A percentile compares a stretch with the other conserved stretches of the same genome.
These are phyloP conservation scores for Parazoanthus darwini DNA, from an alignment of 92 coral and sea anemone species.

Conservation along the genomic window DNA sequence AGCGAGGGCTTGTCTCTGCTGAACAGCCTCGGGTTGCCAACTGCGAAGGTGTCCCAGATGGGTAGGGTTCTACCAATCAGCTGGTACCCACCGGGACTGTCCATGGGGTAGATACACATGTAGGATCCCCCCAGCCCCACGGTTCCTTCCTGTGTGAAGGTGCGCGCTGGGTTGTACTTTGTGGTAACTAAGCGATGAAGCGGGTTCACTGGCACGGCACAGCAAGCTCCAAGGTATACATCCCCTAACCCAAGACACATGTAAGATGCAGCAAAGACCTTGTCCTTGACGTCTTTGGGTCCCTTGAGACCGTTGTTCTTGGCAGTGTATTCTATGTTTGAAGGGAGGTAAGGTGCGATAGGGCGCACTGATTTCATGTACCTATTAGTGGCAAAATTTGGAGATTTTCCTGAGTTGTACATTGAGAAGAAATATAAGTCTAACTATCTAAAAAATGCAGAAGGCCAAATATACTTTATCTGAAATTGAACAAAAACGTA, in stretches of 20 bases:
- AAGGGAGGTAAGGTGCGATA: conserved; percentile 67
- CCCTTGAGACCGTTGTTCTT: conserved; percentile 57
- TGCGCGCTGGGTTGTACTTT: conserved; percentile 74
- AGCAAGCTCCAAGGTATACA: conserved; percentile 70
- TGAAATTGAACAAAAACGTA: too few relatives aligned
- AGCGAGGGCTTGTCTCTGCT: conserved; percentile 61
- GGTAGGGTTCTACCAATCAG: conserved; percentile 66
- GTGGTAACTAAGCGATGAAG: conserved; percentile 61
- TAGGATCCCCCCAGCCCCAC: conserved; percentile 73
- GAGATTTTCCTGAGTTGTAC: neutral
- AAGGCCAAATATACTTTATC: too few relatives aligned
- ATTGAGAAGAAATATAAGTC: too few relatives aligned
- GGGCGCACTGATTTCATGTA: conserved; percentile 68
- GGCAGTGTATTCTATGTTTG: conserved; percentile 59
- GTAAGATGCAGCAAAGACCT: conserved; percentile 63
- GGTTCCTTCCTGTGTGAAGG: conserved; percentile 71
- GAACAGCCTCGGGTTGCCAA: conserved; percentile 50
- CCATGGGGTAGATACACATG: conserved; percentile 76
- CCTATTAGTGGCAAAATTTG: neutral
- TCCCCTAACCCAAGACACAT: conserved; percentile 72
- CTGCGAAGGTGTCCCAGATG: conserved; percentile 67
- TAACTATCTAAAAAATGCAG: neutral
- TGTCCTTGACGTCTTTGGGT: conserved; percentile 51
- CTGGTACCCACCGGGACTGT: conserved; percentile 74
- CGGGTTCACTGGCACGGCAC: conserved; percentile 70